phyloP scores from a whole-genome alignment of 2,113 vertebrate species.

The Lutjanus erythropterus region DNA sequence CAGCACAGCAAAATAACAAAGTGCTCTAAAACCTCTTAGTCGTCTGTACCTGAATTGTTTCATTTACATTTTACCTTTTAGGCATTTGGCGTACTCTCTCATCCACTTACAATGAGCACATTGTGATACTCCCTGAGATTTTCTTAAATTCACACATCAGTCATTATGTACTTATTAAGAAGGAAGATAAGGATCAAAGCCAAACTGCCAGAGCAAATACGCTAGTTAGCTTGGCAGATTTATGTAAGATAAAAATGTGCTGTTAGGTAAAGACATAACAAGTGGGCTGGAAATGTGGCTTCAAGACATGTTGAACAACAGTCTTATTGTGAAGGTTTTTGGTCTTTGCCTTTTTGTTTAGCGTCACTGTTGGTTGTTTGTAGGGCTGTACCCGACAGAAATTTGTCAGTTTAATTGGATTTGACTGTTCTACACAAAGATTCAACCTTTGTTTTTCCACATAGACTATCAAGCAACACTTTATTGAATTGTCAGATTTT shows the following conservation, averaged over 20 bases:
- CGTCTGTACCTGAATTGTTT: conserved; percentile 20
- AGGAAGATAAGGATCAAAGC: neutral
- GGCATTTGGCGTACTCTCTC: neutral
- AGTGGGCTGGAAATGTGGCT: neutral
- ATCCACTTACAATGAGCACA: neutral
- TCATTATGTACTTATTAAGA: neutral
- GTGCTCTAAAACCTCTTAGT: conserved; percentile 33
- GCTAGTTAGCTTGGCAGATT: neutral
- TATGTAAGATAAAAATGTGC: neutral
- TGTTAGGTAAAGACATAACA: neutral
- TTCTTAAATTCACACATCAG: neutral
- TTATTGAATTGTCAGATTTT: too few species aligned
- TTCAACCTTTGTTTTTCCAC: too few species aligned
- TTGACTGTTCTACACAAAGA: too few species aligned
- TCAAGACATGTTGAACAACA: neutral
- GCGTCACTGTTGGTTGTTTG: neutral
- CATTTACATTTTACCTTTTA: conserved; percentile 16
- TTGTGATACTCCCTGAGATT: conserved; percentile 6
- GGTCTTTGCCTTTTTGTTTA: too few species aligned
- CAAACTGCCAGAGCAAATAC: conserved; percentile 1
- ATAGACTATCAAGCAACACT: too few species aligned
- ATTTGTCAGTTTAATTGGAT: too few species aligned
- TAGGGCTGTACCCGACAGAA: too few species aligned
- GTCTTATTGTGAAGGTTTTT: too few species aligned
- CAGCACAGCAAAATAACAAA: conserved; percentile 43